These are phyloP conservation scores for Meloidogyne chitwoodi DNA, from an alignment of 1,140 invertebrate species.

Conservation along the genomic window DNA sequence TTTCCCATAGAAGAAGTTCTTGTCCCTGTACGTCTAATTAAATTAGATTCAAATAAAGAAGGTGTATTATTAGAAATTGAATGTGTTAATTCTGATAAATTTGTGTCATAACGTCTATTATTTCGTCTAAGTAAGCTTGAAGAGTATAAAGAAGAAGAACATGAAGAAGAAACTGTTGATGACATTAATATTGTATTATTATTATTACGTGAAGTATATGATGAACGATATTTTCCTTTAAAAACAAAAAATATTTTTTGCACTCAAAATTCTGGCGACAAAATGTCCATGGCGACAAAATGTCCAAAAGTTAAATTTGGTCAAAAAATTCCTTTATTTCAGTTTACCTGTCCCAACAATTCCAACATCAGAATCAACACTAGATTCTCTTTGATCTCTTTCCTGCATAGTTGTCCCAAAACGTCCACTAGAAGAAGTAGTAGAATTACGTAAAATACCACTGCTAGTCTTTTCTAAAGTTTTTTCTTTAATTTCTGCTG, in stretches of 20 bases:
- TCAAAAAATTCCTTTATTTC: no score
- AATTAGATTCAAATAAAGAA: background rate
- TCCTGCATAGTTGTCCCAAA: background rate
- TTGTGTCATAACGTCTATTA: background rate
- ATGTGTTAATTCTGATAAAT: background rate
- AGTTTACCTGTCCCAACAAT: background rate
- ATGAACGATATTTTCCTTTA: conserved; percentile 4
- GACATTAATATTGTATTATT: background rate
- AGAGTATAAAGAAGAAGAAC: background rate
- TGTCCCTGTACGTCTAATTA: background rate
- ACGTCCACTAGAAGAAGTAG: background rate
- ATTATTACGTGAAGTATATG: background rate
- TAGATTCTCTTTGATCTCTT: conserved; percentile 22
- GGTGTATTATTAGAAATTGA: background rate
- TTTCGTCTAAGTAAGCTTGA: background rate
- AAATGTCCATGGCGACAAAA: no score
- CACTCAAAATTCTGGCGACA: no score
- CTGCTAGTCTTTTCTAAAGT: background rate
- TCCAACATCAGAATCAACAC: conserved; percentile 38
- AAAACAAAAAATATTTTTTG: background rate
- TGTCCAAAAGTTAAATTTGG: no score
- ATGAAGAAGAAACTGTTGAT: background rate
- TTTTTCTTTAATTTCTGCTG: background rate
- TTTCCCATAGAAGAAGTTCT: background rate
- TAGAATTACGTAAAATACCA: background rate